Evolutionary conservation across 2,797 vertebrate genomes (phyloP).

Genomic region (Arnoldichthys spilopterus): DNA sequence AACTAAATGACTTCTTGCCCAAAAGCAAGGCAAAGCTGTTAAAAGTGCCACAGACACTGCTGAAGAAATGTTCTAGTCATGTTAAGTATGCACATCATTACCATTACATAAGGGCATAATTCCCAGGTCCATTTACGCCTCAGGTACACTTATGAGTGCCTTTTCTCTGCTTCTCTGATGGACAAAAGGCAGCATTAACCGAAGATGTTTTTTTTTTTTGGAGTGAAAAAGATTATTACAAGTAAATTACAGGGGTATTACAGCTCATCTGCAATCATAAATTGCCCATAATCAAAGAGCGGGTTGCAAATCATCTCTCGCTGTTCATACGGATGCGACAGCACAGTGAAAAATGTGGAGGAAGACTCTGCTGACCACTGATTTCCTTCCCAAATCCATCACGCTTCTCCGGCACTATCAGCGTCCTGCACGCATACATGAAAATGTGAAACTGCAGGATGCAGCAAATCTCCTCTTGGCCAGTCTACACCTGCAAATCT

Average conservation of each 20-base stretch:
- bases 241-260: conserved; percentile 23
- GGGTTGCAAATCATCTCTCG: conserved; percentile 26
- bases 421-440: conserved; percentile 30
- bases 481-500: conserved; percentile 47
- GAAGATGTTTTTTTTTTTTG: neutral
- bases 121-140: neutral
- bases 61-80: neutral
- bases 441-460: conserved; percentile 20
- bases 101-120: neutral
- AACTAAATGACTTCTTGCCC: too few relatives aligned
- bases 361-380: conserved; percentile 48
- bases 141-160: neutral
- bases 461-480: conserved; percentile 43
- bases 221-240: conserved; percentile 22
- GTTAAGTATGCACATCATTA: neutral
- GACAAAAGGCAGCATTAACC: conserved; percentile 3
- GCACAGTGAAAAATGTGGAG: conserved; percentile 44
- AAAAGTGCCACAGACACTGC: neutral
- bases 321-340: conserved; percentile 21
- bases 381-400: conserved; percentile 49
- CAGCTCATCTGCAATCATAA: conserved; percentile 28
- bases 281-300: conserved; percentile 29
- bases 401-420: conserved; percentile 45
- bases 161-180: neutral
- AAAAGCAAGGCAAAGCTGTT: neutral